Conservation (phyloP, 2,113 vertebrate genomes). For the Rhynchomys soricoides region DNA sequence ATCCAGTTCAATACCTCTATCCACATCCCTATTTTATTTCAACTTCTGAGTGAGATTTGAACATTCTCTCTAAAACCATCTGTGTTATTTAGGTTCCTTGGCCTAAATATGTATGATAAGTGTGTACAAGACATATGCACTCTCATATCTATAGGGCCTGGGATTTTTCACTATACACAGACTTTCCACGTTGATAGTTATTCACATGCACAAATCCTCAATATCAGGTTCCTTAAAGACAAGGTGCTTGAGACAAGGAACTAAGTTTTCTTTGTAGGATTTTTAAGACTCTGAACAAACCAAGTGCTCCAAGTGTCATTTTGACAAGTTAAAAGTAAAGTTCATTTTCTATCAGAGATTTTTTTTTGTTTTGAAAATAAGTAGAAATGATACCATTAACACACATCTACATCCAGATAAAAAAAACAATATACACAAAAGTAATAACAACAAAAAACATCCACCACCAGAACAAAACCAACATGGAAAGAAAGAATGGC, state of each 20-base stretch:
- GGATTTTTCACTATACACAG: background rate
- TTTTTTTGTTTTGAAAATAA: background rate
- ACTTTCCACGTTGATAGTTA: background rate
- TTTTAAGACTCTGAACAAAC: background rate
- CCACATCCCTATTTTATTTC: too few relatives aligned
- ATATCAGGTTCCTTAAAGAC: background rate
- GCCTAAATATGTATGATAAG: too few relatives aligned
- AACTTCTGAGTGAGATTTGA: too few relatives aligned
- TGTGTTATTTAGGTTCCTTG: too few relatives aligned
- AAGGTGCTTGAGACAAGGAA: background rate
- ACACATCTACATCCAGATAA: background rate
- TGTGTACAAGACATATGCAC: background rate
- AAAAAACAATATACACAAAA: background rate
- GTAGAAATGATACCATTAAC: background rate
- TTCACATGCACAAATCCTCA: background rate
- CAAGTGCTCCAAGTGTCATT: background rate
- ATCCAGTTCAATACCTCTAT: too few relatives aligned
- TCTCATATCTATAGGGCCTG: background rate
- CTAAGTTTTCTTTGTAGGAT: background rate
- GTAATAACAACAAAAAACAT: background rate
- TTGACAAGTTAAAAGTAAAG: background rate
- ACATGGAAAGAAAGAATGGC: background rate
- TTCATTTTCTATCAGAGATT: conserved; percentile 27
- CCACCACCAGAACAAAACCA: background rate
- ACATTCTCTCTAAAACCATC: too few relatives aligned